Percentiles rank a stretch among this genome's conserved stretches.
These are phyloP conservation scores for Gnathonemus echidnorhynchus DNA, from an alignment of 2,113 vertebrate genomes.

Conservation along the genomic window DNA sequence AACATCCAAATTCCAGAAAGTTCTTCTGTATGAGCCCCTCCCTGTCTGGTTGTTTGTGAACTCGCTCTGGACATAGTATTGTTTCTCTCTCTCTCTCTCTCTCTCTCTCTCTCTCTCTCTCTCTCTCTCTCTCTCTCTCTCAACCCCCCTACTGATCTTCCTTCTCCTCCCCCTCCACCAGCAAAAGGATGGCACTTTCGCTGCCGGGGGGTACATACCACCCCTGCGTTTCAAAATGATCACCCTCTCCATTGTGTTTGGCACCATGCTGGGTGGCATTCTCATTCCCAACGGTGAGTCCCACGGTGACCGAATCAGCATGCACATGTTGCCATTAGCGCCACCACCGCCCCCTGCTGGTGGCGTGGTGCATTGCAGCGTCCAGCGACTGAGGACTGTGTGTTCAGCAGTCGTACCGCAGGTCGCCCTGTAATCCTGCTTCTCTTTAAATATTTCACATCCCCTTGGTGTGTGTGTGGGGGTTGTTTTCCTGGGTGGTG, in stretches of 20 bases:
- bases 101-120: background rate
- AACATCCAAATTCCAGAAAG: background rate
- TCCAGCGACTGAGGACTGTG: background rate
- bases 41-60: background rate
- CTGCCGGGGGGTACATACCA: conserved; percentile 93
- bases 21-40: background rate
- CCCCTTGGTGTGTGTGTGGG: too few relatives aligned
- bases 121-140: background rate
- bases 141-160: background rate
- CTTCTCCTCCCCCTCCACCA: conserved; percentile 36
- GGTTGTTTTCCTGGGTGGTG: background rate
- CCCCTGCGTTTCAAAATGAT: conserved; percentile 92
- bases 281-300: conserved; percentile 88
- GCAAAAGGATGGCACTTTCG: conserved; percentile 96
- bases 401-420: background rate
- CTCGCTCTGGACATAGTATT: background rate
- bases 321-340: background rate
- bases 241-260: conserved; percentile 85
- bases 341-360: background rate
- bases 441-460: background rate
- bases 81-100: background rate
- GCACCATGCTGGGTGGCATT: conserved; percentile 93
- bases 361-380: background rate
- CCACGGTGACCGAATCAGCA: background rate
- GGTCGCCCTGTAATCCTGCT: background rate